Percentiles rank a stretch among this genome's conserved stretches.
These are phyloP conservation scores for Petromus typicus DNA, from an alignment of 2,113 vertebrate species.

Conservation along the genomic window DNA sequence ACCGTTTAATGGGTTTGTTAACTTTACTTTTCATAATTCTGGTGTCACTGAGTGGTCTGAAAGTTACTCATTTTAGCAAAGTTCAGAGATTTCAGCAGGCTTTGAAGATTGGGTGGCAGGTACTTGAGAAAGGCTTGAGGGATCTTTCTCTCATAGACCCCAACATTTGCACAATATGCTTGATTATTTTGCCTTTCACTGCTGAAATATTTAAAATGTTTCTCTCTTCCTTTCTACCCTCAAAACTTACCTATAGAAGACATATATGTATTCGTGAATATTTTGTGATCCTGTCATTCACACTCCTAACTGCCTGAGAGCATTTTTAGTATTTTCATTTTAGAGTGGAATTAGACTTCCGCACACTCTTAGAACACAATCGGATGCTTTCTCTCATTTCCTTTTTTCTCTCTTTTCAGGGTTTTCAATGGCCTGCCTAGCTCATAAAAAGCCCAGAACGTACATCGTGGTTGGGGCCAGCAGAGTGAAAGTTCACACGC, in stretches of 20 bases:
- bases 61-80: not conserved
- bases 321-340: not conserved
- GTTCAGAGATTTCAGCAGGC: not conserved
- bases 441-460: not conserved
- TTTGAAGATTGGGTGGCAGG: not conserved
- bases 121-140: not conserved
- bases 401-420: not conserved
- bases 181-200: not conserved
- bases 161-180: not conserved
- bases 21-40: not conserved
- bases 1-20: not conserved
- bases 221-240: not conserved
- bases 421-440: not conserved
- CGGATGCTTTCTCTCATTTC: not conserved
- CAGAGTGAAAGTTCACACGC: not conserved
- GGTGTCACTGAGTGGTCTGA: not conserved
- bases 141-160: not conserved
- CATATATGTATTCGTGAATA: not conserved
- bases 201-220: not conserved
- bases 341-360: not conserved
- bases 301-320: not conserved
- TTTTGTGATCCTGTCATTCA: not conserved
- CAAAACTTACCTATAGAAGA: not conserved
- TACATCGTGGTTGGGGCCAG: rapidly evolving
- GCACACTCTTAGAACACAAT: not conserved